A percentile compares a stretch with the other conserved stretches of the same genome.
These are phyloP conservation scores for Bos indicus DNA, from an alignment of 2,113 vertebrate genomes.

Conservation along the genomic window DNA sequence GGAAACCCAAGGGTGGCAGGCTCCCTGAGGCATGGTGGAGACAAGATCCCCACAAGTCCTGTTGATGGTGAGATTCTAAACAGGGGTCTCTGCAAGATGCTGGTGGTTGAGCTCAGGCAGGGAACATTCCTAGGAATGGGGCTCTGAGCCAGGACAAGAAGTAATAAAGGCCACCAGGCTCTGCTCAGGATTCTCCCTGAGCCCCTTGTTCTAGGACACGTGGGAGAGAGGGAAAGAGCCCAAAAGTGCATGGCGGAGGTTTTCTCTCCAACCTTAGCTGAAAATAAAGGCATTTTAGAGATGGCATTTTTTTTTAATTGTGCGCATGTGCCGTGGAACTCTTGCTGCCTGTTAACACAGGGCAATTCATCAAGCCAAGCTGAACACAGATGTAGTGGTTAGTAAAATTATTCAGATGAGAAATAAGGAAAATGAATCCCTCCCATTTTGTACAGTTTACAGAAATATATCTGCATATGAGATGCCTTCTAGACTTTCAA, in stretches of 20 bases:
- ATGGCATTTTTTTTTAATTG: accelerated
- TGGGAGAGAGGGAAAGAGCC: background rate
- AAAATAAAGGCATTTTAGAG: background rate
- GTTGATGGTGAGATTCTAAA: background rate
- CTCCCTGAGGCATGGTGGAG: background rate
- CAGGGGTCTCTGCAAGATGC: accelerated
- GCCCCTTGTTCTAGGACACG: accelerated
- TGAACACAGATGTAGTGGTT: accelerated
- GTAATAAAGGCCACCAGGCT: background rate
- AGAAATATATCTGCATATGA: background rate
- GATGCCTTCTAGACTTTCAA: accelerated
- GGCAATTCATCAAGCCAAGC: background rate
- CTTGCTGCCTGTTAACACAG: background rate
- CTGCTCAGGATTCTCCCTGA: accelerated
- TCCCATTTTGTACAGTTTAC: background rate
- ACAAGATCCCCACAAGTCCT: background rate
- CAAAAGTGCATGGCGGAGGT: accelerated
- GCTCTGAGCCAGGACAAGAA: background rate
- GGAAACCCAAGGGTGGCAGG: background rate
- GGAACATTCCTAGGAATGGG: accelerated
- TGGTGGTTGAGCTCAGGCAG: background rate
- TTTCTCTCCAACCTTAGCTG: background rate
- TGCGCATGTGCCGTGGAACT: accelerated
- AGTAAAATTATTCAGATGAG: accelerated
- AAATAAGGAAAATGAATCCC: background rate